Base-by-base conservation (phyloP, 2,113 vertebrate species). In the Vireo altiloquus region DNA sequence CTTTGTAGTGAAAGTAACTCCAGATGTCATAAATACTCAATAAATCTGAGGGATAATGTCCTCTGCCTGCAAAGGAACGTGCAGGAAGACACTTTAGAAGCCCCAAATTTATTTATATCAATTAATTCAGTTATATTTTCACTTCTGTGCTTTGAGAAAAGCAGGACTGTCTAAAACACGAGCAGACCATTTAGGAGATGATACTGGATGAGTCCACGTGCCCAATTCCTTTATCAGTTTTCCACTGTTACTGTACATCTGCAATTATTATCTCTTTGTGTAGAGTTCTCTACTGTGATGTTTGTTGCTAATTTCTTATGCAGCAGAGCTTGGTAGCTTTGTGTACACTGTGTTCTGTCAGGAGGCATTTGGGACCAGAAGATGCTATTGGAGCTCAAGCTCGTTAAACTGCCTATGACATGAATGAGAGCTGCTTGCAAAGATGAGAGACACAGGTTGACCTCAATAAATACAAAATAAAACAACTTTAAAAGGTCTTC, bases 391-490 rank as follows among this genome's bases (percentile, higher is more conserved):
- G 53, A 89, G 71, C 40, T 90, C 72, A 57, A 40, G 56, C 49
- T 85, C 8, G 2, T 65, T 94, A 69, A 93, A 93, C 59, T 87
- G 77, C 63, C 44, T 74, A 20, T 53, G 63, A 92, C 74, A 75
- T 14, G 40, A 83, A 47, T 66, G 59, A 82, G 70, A 94, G 60
- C 35, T 92, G 60, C 66, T 93, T 71, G 75, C 56, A 86, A 52
- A 93, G 66, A 92, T 39, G 71, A 91, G 83, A 95, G 22, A 42
- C 49, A 91, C 68, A 70, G 44, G 27, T 53, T 82, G 85, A 93
- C 88, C 56, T 89, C 81, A 82, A 75, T 86, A 66, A 90, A 85
- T 93, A 65, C 57, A 92, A 87, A 94, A 91, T 75, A 90, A 87
- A 87, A 70, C 33, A 74, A 64, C 49, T 74, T 65, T 66, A 69